Base-by-base conservation (phyloP, 2,797 vertebrate genomes). In the Bradypodion pumilum region DNA sequence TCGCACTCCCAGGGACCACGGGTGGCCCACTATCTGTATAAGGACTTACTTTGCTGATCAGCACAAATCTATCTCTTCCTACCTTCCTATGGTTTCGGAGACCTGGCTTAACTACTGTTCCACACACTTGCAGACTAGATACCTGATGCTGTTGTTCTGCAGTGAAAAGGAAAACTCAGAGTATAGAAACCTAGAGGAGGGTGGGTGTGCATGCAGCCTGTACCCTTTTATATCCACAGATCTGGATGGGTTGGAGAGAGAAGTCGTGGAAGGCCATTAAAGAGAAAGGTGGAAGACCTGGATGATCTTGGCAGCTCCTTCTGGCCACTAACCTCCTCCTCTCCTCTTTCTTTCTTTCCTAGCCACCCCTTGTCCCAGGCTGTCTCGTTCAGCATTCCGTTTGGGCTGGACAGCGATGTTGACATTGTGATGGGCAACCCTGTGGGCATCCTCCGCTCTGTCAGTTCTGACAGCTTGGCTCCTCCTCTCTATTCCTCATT, bases 371-470 rank as follows among this genome's bases (percentile, higher is more conserved):
- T 98, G 89, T 98, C 98, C 49, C 98, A 98, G 85, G 97, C 96
- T 0, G 97, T 98, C 68, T 99, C 98, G 74, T 99, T 99, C 95
- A 99, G 98, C 95, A 98, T 98, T 89, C 98, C 98, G 80, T 99
- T 99, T 92, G 97, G 98, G 85, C 94, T 99, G 94, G 98, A 99
- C 95, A 99, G 98, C 85, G 98, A 99, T 37, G 97, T 99, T 85
- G 98, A 98, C 82, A 95, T 98, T 37, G 97, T 98, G 82, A 98
- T 98, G 98, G 98, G 98, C 35, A 97, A 98, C 93, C 97, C 98
- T 0, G 95, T 97, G 78, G 89, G 86, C n/a, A 96, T 98, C 23
- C 96, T 97, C 21, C 97, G 98, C 79, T 98, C 98, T 0, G 92
- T 97, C 91, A 99, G 98, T 91, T 98, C 97, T 0, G 98, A 98